phyloP scores from a whole-genome alignment of 1,140 invertebrate genomes.

The Meteorus sp. region DNA sequence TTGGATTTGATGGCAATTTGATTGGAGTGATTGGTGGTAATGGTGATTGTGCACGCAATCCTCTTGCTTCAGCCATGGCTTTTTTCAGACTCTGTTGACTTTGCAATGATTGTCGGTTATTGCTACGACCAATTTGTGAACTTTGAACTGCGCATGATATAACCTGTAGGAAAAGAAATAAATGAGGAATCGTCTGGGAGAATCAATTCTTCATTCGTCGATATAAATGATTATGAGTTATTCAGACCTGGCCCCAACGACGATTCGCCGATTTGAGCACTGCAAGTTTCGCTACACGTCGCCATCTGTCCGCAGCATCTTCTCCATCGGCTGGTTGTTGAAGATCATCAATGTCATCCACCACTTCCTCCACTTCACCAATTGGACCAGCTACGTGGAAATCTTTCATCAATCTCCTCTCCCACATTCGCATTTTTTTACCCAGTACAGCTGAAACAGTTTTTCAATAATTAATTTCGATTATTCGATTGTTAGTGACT shows the following conservation, averaged over 20 bases:
- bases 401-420: conserved; percentile 81
- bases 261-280: conserved; percentile 66
- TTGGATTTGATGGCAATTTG: conserved; percentile 36
- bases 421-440: conserved; percentile 79
- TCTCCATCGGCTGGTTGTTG: conserved; percentile 61
- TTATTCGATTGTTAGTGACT: no score
- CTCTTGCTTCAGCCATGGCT: conserved; percentile 76
- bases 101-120: conserved; percentile 67
- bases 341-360: conserved; percentile 45
- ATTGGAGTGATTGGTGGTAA: conserved; percentile 43
- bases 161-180: conserved; percentile 35
- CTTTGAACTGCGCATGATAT: conserved; percentile 54
- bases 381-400: conserved; percentile 73
- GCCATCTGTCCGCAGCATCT: conserved; percentile 68
- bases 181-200: not conserved
- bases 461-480: no score
- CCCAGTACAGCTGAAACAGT: conserved; percentile 65
- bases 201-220: conserved; percentile 12
- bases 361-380: conserved; percentile 34
- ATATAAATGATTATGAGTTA: conserved; percentile 13
- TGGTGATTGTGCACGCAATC: conserved; percentile 60
- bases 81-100: conserved; percentile 73
- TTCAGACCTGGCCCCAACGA: conserved; percentile 69
- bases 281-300: conserved; percentile 72
- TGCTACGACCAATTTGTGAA: conserved; percentile 76